Percentiles rank a stretch among this genome's conserved stretches.
These are phyloP conservation scores for Dendrolimus kikuchii DNA, from an alignment of 1,140 invertebrate species.

Conservation along the genomic window DNA sequence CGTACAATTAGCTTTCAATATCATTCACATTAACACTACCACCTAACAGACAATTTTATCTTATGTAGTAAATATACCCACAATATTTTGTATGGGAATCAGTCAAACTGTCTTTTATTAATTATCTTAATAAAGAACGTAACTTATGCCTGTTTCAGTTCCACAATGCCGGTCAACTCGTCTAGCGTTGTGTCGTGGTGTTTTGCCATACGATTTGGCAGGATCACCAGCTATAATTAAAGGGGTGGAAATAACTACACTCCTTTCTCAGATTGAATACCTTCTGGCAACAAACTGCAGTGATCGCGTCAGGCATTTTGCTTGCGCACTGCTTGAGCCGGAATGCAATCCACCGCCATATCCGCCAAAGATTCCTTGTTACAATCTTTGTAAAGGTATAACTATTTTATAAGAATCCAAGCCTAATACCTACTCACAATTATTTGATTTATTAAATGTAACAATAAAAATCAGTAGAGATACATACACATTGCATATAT, in stretches of 20 bases:
- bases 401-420: not conserved
- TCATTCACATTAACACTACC: not conserved
- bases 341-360: slow-evolving; percentile 75
- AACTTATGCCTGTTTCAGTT: slow-evolving; percentile 24
- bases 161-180: slow-evolving; percentile 63
- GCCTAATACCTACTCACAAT: too few relatives aligned
- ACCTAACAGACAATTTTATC: too few relatives aligned
- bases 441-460: too few relatives aligned
- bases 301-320: slow-evolving; percentile 73
- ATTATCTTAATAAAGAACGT: too few relatives aligned
- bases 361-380: slow-evolving; percentile 74
- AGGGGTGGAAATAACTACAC: slow-evolving; percentile 49
- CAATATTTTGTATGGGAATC: too few relatives aligned
- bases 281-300: slow-evolving; percentile 77
- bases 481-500: too few relatives aligned
- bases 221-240: slow-evolving; percentile 41
- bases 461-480: too few relatives aligned
- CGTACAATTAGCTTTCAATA: not conserved
- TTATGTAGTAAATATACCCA: too few relatives aligned
- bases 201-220: slow-evolving; percentile 77
- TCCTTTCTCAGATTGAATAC: slow-evolving; percentile 71
- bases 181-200: slow-evolving; percentile 70
- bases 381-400: slow-evolving; percentile 77
- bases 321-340: slow-evolving; percentile 77
- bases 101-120: too few relatives aligned